Percentiles rank a stretch among this genome's conserved stretches.
These are phyloP conservation scores for Malurus elegans DNA, from an alignment of 2,113 vertebrate species.

Conservation along the genomic window DNA sequence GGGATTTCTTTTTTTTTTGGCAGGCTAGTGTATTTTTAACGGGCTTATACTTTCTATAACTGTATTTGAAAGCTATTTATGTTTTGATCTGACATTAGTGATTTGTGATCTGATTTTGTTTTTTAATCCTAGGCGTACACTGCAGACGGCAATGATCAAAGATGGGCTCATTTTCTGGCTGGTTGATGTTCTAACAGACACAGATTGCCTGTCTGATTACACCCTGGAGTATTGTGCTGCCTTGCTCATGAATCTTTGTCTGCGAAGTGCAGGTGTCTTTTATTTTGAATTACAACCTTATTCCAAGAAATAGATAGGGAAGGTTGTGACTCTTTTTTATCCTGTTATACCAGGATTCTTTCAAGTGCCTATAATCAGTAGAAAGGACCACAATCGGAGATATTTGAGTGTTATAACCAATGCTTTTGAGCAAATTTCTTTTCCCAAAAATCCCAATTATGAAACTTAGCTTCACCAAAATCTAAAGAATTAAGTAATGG, in stretches of 20 bases:
- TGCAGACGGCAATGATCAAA: conserved; percentile 90
- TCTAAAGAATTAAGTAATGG: background rate
- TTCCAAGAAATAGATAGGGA: background rate
- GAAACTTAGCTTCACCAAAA: background rate
- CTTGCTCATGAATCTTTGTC: conserved; percentile 94
- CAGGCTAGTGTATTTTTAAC: background rate
- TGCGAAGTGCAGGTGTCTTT: conserved; percentile 84
- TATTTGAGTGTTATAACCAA: background rate
- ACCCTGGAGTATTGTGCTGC: conserved; percentile 87
- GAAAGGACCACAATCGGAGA: background rate
- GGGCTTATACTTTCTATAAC: background rate
- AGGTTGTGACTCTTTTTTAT: background rate
- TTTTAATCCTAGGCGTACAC: conserved; percentile 74
- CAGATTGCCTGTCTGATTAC: conserved; percentile 90
- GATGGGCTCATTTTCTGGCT: conserved; percentile 89
- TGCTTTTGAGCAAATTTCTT: background rate
- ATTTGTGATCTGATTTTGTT: background rate
- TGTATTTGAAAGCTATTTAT: background rate
- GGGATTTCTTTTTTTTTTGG: background rate
- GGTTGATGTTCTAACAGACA: conserved; percentile 84
- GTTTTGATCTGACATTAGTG: background rate
- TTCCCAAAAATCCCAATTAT: background rate
- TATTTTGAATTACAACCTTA: background rate
- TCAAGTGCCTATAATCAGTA: background rate
- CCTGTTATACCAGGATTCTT: background rate